Evolutionary conservation across 2,797 vertebrate species (phyloP), one percentile per base, ranked within the genome.

Genomic region (Sebastes kiyomatsui): DNA sequence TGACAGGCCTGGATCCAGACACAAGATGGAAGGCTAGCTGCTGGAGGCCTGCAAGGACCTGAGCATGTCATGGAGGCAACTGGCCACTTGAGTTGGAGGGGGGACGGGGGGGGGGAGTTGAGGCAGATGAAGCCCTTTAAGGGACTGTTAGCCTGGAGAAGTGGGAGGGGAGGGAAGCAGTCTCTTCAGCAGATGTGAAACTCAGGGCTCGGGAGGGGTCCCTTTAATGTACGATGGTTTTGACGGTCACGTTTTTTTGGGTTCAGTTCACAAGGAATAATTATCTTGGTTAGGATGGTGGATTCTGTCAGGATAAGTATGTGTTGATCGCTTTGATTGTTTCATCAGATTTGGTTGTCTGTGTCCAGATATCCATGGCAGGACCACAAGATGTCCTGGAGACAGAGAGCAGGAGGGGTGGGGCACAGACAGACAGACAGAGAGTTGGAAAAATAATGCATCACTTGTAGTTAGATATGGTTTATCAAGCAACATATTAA

Each of bases 331-430:
- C 84, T 93, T 92, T 90, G 84, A 91, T 93, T 91, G 91, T 86
- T 93, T 88, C 64, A 67, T 88, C 77, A 12, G 84, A 89, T 94
- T 95, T 94, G 91, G 92, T 94, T 93, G 72, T 92, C 87, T 86
- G 87, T 90, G 90, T 94, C 93, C 90, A 90, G 86, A 90, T 88
- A 77, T 91, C 91, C 92, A 90, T 56, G 88, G 84, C 83, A 81
- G 85, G 86, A 93, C 87, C 88, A 80, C 86, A 62, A 91, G 91
- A 83, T 85, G 86, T 92, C 93, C 95, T 95, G 82, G 2, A 88
- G 61, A 85, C 60, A 83, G 13, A 82, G 46, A 74, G 54, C 18
- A n/a, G 20, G 18, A 52, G 18, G 49, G 49, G 46, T 20, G 38
- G 13, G 30, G 42, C 13, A 68, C 10, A 77, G 18, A 72, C 30